Percentiles rank a stretch among this genome's conserved stretches.
phyloP scores from a whole-genome alignment of 37 sponge, comb jelly and placozoan species.

The Diacarnus erythraeanus region DNA sequence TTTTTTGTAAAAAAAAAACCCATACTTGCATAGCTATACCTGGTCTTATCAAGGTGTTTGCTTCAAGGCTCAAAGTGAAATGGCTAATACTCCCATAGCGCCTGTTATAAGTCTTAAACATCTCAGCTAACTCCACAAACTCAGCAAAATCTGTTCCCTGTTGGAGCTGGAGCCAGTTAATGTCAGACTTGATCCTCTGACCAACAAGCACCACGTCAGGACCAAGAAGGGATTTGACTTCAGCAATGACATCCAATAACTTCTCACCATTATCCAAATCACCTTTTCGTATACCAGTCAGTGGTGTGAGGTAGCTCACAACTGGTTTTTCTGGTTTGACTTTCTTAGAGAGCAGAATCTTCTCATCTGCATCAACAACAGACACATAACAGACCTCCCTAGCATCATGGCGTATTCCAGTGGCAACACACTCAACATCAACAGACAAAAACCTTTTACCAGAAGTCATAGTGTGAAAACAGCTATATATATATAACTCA shows the following conservation, averaged over 20 bases:
- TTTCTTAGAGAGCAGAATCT: conserved; percentile 10
- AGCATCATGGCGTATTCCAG: conserved; percentile 35
- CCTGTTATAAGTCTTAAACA: conserved; percentile 52
- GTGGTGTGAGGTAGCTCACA: conserved; percentile 49
- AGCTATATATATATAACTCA: too few relatives aligned
- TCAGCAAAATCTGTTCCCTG: conserved; percentile 25
- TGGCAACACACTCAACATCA: conserved; percentile 55
- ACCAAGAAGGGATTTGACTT: conserved; percentile 37
- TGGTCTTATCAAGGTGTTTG: conserved; percentile 29
- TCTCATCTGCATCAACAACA: conserved; percentile 36
- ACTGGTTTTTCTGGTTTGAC: conserved; percentile 31
- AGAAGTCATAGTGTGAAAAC: too few relatives aligned
- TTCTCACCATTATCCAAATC: conserved; percentile 32
- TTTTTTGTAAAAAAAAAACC: not conserved
- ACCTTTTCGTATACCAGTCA: conserved; percentile 33
- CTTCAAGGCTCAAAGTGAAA: conserved; percentile 38
- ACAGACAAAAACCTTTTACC: conserved; percentile 10
- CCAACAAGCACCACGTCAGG: conserved; percentile 48
- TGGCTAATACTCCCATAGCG: conserved; percentile 27
- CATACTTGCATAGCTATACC: too few relatives aligned
- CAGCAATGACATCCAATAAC: conserved; percentile 13
- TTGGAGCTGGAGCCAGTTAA: conserved; percentile 45
- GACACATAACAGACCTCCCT: conserved; percentile 31
- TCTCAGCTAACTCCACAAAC: conserved; percentile 31
- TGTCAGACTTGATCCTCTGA: conserved; percentile 31